Evolutionary conservation across 2,797 vertebrate species (phyloP), one percentile per base, ranked within the genome.

Genomic region (Trachops cirrhosus): DNA sequence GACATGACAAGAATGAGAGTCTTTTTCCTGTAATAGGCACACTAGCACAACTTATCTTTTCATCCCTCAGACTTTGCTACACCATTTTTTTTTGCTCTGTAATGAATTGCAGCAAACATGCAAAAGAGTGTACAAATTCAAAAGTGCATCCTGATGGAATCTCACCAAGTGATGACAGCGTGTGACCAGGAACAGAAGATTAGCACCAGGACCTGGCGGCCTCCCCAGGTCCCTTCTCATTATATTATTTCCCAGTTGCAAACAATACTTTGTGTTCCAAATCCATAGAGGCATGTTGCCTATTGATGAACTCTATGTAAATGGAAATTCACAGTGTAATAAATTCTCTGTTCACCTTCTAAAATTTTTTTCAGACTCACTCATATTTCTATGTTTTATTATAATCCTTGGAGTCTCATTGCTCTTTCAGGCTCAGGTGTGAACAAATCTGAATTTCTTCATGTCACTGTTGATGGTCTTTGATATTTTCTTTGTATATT

Each of bases 231-330:
- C 1, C 9, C 9, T 14, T 44, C 39, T 78, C 29, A 29, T 48
- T 3, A 0, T 5, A 0, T 26, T 16, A 7, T 16, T 3, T 3
- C 39, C 14, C 19, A 5, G 0, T 26, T 11, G 5, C 48, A 67
- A 48, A 67, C 3, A 34, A 18, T 7, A 1, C 29, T 26, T 14
- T 44, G 7, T 22, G 18, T 48, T 67, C 2, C 6, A 73, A 22
- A 14, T 2, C 3, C 3, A 10, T 1, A 9, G n/a, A 9, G 82
- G 10, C 29, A 10, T 73, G 34, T 77, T 73, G 11, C 10, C 16
- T 46, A 3, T 50, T 59, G 34, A 14, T 54, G 41, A 77, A 37
- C 3, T 77, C 79, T 9, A 57, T 34, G 2, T 50, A 41, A 41
- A 6, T 32, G 11, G 7, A 86, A 86, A 48, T 4, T 18, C 29